Conservation (phyloP, 2,113 vertebrate genomes). For the Symphodus melops region DNA sequence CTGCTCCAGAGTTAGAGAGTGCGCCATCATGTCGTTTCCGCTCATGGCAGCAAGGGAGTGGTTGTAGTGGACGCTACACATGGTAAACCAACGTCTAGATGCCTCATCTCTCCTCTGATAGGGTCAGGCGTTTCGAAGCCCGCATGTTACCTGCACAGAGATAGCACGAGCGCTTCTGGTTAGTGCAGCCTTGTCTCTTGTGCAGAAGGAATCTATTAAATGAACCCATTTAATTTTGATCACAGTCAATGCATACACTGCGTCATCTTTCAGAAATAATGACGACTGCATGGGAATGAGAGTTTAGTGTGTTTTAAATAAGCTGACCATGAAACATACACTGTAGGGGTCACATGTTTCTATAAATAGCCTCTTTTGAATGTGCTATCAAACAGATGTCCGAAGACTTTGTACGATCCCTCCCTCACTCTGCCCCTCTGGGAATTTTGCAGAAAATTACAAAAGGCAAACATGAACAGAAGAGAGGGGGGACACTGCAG, state of each 20-base stretch:
- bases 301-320: conserved; percentile 14
- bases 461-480: conserved; percentile 45
- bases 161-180: conserved; percentile 51
- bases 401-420: conserved; percentile 44
- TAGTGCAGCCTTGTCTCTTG: conserved; percentile 22
- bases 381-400: conserved; percentile 49
- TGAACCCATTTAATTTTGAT: conserved; percentile 30
- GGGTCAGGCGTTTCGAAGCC: conserved; percentile 68
- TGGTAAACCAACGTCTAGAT: conserved; percentile 77
- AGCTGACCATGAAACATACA: conserved; percentile 36
- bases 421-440: conserved; percentile 21
- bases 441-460: conserved; percentile 44
- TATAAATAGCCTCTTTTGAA: conserved; percentile 62
- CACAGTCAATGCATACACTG: conserved; percentile 17
- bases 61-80: conserved; percentile 92
- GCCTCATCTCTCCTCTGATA: conserved; percentile 73
- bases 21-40: conserved; percentile 88
- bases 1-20: conserved; percentile 94
- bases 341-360: conserved; percentile 32
- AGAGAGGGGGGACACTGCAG: conserved; percentile 37
- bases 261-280: neutral
- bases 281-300: conserved; percentile 7
- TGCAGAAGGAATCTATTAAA: conserved; percentile 23
- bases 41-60: conserved; percentile 92
- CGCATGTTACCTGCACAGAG: conserved; percentile 75